Evolutionary conservation across 2,113 vertebrate genomes (phyloP).

Genomic region (Mus spicilegus): DNA sequence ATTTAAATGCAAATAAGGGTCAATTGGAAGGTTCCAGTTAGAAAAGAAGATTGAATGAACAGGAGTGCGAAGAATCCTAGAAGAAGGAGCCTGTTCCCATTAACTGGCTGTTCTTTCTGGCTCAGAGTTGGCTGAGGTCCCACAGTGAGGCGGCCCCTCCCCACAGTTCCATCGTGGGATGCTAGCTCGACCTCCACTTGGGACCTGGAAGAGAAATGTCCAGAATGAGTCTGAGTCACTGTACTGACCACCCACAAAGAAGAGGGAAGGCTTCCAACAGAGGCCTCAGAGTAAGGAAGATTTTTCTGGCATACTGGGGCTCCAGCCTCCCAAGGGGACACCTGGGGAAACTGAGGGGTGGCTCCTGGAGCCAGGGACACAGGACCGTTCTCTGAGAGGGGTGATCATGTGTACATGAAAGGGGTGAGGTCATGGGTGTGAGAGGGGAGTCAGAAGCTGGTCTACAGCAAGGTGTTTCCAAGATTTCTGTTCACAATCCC

Average conservation of each 20-base stretch:
- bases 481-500: background rate
- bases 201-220: background rate
- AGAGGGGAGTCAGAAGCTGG: background rate
- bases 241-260: background rate
- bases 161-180: rapidly evolving
- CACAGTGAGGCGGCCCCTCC: background rate
- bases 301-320: background rate
- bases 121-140: background rate
- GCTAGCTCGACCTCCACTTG: background rate
- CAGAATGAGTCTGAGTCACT: background rate
- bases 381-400: background rate
- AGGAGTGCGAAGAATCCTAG: background rate
- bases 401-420: no score
- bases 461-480: background rate
- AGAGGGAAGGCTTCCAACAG: background rate
- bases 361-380: background rate
- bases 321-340: background rate
- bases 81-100: background rate
- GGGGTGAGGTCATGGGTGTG: background rate
- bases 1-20: background rate
- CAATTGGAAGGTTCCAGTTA: background rate
- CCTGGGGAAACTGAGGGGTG: background rate
- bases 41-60: background rate
- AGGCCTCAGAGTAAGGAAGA: background rate
- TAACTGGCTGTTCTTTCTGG: background rate